Evolutionary conservation across 2,888 invertebrate species (phyloP), one percentile per base, ranked within the genome.

Genomic region (Branchipolynoe longqiensis): DNA sequence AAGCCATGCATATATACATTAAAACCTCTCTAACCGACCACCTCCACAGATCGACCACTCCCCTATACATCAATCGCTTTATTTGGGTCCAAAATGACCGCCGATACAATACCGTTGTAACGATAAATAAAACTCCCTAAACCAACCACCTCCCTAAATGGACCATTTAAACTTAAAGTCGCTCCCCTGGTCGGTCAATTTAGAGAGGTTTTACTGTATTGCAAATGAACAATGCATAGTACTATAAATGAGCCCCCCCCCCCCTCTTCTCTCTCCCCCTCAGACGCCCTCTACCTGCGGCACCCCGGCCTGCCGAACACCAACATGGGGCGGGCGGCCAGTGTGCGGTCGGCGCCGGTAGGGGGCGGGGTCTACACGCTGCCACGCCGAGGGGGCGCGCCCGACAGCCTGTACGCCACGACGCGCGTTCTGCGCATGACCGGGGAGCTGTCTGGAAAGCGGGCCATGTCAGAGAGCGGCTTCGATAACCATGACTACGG

Each of bases 281-380:
- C 87, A 91, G 91, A 88, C 86, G 89, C 90, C 33, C 89, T 90
- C 31, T 90, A 92, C 85, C 85, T 91, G 40, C 90, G 89, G 62
- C 91, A 92, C 83, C 89, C 90, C 1, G 88, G 88, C 4, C 48
- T 22, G 6, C 73, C 58, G 14, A n/a, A 36, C 41, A 25, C 56
- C 25, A n/a, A n/a, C n/a, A 90, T 89, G n/a, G 90, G 90, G 82
- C 56, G 73, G 25, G 54, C 86, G 33, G 90, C 90, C 14, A 91
- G 91, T 83, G 89, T 89, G 38, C 91, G 92, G 87, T 91, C 91
- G 85, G 90, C 88, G 25, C 90, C 92, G 2, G 59, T 85, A 31
- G 85, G 81, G n/a, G 41, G 33, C 89, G 69, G 69, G 18, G 48
- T 78, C 31, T 78, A 78, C 78, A 84, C 69, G 6, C 62, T 73